Percentiles rank a stretch among this genome's conserved stretches.
phyloP scores from a whole-genome alignment of 2,888 invertebrate genomes.

The Boloria euphrosyne region DNA sequence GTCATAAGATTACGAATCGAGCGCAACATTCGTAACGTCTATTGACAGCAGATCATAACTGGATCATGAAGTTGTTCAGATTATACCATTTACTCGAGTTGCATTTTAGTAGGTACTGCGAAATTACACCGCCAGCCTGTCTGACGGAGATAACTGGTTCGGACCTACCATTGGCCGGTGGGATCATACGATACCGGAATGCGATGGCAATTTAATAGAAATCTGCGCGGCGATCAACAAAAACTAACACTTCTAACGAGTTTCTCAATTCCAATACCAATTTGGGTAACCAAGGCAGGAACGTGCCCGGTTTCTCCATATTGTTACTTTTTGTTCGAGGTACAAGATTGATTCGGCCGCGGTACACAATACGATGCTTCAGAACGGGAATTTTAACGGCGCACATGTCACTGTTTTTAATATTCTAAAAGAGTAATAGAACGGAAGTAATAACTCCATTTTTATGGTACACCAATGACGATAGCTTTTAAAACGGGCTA shows the following conservation, averaged over 20 bases:
- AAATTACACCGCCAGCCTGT: slow-evolving; percentile 48
- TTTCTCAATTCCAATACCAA: slow-evolving; percentile 71
- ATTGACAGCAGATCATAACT: neutral
- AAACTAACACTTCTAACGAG: slow-evolving; percentile 68
- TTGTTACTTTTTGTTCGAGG: slow-evolving; percentile 33
- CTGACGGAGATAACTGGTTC: slow-evolving; percentile 48
- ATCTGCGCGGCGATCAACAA: slow-evolving; percentile 57
- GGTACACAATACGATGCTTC: slow-evolving; percentile 35
- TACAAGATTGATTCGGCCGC: slow-evolving; percentile 24
- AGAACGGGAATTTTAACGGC: slow-evolving; percentile 66
- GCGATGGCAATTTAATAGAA: slow-evolving; percentile 58
- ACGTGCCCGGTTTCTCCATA: slow-evolving; percentile 50
- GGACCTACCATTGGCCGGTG: slow-evolving; percentile 48
- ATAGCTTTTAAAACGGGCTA: slow-evolving; percentile 37
- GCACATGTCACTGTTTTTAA: slow-evolving; percentile 48
- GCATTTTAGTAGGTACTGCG: slow-evolving; percentile 2
- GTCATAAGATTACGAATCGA: neutral
- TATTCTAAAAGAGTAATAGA: slow-evolving; percentile 56
- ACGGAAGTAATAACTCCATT: slow-evolving; percentile 66
- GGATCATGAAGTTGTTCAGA: neutral
- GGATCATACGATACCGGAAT: slow-evolving; percentile 46
- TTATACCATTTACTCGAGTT: neutral
- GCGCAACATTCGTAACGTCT: neutral
- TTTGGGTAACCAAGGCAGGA: slow-evolving; percentile 57
- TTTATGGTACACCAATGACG: slow-evolving; percentile 40